These are phyloP conservation scores for Drosophila ironensis DNA, from an alignment of 1,140 invertebrate genomes.

Conservation along the genomic window DNA sequence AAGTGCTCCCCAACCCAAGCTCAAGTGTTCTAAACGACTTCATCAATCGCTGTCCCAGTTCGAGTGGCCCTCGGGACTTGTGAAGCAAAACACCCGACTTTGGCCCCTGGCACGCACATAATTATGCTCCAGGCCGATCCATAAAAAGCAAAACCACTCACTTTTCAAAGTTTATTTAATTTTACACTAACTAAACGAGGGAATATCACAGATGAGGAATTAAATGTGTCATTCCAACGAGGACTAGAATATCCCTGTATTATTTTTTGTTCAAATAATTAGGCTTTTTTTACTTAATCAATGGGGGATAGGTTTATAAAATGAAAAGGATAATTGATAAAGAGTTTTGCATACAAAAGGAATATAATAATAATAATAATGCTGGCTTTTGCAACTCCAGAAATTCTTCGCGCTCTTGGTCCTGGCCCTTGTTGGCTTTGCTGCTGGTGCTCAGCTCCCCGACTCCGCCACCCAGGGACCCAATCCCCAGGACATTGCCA, in stretches of 20 bases:
- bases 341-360: too few species aligned
- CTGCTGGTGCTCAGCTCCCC: slow-evolving; percentile 59
- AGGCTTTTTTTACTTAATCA: too few species aligned
- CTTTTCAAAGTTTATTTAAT: not conserved
- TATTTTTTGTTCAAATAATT: too few species aligned
- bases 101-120: slow-evolving; percentile 25
- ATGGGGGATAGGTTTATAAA: too few species aligned
- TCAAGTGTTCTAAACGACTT: slow-evolving; percentile 36
- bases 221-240: not conserved
- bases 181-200: not conserved
- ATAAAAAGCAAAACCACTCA: slow-evolving; percentile 15
- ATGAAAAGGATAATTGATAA: too few species aligned
- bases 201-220: not conserved
- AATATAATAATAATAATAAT: not conserved
- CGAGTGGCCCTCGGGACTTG: slow-evolving; percentile 42
- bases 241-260: not conserved
- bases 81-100: slow-evolving; percentile 13
- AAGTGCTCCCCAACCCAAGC: slow-evolving; percentile 22
- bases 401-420: slow-evolving; percentile 71
- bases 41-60: slow-evolving; percentile 40
- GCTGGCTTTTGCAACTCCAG: slow-evolving; percentile 46
- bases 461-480: slow-evolving; percentile 80
- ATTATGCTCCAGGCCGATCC: slow-evolving; percentile 16
- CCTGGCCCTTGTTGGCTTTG: slow-evolving; percentile 67
- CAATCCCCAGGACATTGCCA: slow-evolving; percentile 80